Evolutionary conservation across 1,140 invertebrate species (phyloP).

Genomic region (Cataglyphis hispanica): DNA sequence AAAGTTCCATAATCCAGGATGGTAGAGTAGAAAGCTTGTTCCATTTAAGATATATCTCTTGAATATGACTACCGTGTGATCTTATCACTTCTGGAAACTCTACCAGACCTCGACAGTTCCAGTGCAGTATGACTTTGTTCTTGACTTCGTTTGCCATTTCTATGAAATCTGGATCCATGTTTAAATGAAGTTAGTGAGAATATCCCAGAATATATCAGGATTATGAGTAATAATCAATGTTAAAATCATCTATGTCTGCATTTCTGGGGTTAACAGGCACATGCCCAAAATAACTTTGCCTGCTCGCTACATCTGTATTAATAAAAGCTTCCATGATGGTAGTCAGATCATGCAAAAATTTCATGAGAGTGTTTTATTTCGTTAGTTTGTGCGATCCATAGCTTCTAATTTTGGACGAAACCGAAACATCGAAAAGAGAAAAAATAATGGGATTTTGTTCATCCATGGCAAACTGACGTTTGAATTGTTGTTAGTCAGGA

Average conservation of each 20-base stretch:
- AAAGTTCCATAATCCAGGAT: slow-evolving; percentile 77
- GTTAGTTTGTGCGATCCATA: neutral
- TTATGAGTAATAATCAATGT: slow-evolving; percentile 12
- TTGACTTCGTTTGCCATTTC: slow-evolving; percentile 78
- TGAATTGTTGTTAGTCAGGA: slow-evolving; percentile 22
- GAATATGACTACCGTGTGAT: slow-evolving; percentile 71
- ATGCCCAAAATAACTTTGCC: slow-evolving; percentile 69
- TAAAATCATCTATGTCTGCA: neutral
- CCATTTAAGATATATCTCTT: slow-evolving; percentile 82
- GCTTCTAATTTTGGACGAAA: neutral
- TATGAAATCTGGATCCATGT: slow-evolving; percentile 74
- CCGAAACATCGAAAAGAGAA: neutral
- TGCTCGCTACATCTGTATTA: slow-evolving; percentile 68
- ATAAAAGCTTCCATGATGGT: slow-evolving; percentile 58
- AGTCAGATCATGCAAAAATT: neutral
- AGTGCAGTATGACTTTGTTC: slow-evolving; percentile 79
- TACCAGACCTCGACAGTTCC: slow-evolving; percentile 79
- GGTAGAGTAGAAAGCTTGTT: slow-evolving; percentile 79
- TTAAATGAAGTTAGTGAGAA: slow-evolving; percentile 62
- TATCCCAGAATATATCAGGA: slow-evolving; percentile 8
- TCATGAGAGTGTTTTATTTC: neutral
- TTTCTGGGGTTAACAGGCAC: slow-evolving; percentile 46
- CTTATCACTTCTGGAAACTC: slow-evolving; percentile 78
- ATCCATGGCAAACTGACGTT: neutral
- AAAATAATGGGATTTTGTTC: slow-evolving; percentile 35